Base-by-base conservation (phyloP, 1,140 invertebrate species). In the Xylocopa sonorina region DNA sequence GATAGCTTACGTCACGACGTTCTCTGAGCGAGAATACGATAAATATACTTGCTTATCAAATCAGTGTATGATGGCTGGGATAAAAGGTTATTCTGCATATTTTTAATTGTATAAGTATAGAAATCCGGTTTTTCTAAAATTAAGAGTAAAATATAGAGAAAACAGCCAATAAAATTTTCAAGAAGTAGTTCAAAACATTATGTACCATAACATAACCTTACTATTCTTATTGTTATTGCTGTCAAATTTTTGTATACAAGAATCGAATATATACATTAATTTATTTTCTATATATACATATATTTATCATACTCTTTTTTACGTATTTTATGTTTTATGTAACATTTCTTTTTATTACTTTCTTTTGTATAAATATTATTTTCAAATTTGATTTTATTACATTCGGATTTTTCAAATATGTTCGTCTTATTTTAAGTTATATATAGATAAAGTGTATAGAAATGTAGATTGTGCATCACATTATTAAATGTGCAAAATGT, bases 1-100 rank as follows among this genome's bases (percentile, higher is more conserved):
- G 24, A 29, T 38, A 43, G 24, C 64, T 80, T 78, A 78, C 82
- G 79, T 85, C 74, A 84, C 79, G 43, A 63, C 46, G 55, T 38
- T 68, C 46, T 74, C 34, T 50, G 43, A 85, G 73, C 71, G 75
- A 67, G 66, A 76, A 62, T 64, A 78, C 79, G 34, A 85, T 82
- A 83, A 83, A 83, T 82, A 85, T 66, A 84, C 50, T 53, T 46
- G 81, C 55, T 89, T 89, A 76, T 87, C 83, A 88, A 87, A 81
- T 84, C 75, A 81, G 86, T 84, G 76, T 79, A 81, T 84, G 74
- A 92, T 92, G 92, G 92, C 91, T 73, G 92, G 91, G 80, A 91
- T 92, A 83, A 92, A 92, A 92, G 92, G 91, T 92, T 88, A 87
- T 86, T 86, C 46, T 43, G 43, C 71, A 64, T 53, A 85, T 75